A percentile compares a stretch with the other conserved stretches of the same genome.
Conservation (phyloP, 2,797 vertebrate species). For the Chelmon rostratus region DNA sequence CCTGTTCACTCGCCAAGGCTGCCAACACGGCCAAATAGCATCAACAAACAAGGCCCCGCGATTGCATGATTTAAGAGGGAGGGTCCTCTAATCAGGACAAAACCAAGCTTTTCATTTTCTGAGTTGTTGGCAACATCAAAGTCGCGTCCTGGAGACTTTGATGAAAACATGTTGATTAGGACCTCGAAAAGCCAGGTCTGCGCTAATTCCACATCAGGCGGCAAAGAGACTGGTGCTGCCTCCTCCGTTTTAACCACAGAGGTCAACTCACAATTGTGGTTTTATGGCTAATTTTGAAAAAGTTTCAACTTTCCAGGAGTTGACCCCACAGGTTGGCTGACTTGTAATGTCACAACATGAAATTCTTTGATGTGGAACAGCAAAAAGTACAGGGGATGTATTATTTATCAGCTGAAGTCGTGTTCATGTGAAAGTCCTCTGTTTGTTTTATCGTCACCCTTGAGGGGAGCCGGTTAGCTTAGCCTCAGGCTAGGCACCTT, state of each 20-base stretch:
- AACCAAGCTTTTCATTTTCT: constrained; percentile 37
- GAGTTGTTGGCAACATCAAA: constrained; percentile 49
- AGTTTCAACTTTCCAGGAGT: constrained; percentile 14
- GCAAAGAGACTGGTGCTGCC: constrained; percentile 9
- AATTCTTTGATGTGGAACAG: background rate
- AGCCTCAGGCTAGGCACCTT: constrained; percentile 35
- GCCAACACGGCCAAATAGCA: constrained; percentile 27
- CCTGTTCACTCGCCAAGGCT: constrained; percentile 30
- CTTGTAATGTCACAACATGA: background rate
- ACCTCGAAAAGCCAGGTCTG: constrained; percentile 13
- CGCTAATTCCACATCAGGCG: constrained; percentile 21
- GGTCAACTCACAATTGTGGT: background rate
- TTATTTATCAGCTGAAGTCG: constrained; percentile 1
- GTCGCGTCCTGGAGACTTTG: constrained; percentile 32
- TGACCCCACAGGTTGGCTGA: constrained; percentile 1
- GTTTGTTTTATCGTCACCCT: constrained; percentile 22
- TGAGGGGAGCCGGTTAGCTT: constrained; percentile 22
- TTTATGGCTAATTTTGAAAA: constrained; percentile 17
- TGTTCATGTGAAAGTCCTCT: constrained; percentile 14
- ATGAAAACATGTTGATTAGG: constrained; percentile 64
- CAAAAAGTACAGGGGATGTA: constrained; percentile 8
- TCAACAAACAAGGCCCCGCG: constrained; percentile 37
- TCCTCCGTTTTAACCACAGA: constrained; percentile 19
- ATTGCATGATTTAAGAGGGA: constrained; percentile 47
- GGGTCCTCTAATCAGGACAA: constrained; percentile 54